phyloP scores from a whole-genome alignment of 2,113 vertebrate species.

The Carlito syrichta region DNA sequence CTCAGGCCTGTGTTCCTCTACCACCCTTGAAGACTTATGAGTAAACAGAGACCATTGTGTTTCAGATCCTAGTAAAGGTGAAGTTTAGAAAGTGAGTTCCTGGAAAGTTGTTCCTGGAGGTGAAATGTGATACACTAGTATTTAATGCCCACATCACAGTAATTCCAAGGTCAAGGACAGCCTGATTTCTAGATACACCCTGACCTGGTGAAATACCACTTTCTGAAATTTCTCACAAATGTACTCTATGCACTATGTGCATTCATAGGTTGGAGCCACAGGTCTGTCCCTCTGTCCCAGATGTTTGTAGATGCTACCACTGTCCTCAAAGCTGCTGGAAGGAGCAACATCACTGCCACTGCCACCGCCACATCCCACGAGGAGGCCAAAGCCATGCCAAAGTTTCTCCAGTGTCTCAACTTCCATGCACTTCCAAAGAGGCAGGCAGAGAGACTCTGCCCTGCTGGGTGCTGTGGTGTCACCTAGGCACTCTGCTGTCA shows the following conservation, averaged over 20 bases:
- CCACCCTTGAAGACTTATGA: neutral
- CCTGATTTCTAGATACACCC: neutral
- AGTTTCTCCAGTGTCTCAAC: neutral
- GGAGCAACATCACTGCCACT: neutral
- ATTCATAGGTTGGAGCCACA: neutral
- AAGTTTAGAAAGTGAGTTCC: neutral
- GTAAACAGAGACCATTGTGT: neutral
- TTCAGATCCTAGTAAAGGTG: neutral
- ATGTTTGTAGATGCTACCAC: accelerated
- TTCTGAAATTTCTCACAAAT: neutral
- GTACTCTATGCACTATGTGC: accelerated
- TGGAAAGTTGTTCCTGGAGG: neutral
- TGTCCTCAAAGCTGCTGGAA: neutral
- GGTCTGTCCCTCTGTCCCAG: neutral
- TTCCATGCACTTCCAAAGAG: too few relatives aligned
- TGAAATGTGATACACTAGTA: neutral
- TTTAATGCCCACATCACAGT: neutral
- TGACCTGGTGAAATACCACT: neutral
- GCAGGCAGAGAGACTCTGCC: neutral
- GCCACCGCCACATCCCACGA: neutral
- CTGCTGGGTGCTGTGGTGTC: too few relatives aligned
- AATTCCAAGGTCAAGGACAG: neutral
- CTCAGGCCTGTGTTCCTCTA: too few relatives aligned
- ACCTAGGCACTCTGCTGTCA: accelerated
- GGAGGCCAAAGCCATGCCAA: neutral